Evolutionary conservation across 1,140 invertebrate species (phyloP), one percentile per base, ranked within the genome.

Genomic region (Eupristina koningsbergeri): DNA sequence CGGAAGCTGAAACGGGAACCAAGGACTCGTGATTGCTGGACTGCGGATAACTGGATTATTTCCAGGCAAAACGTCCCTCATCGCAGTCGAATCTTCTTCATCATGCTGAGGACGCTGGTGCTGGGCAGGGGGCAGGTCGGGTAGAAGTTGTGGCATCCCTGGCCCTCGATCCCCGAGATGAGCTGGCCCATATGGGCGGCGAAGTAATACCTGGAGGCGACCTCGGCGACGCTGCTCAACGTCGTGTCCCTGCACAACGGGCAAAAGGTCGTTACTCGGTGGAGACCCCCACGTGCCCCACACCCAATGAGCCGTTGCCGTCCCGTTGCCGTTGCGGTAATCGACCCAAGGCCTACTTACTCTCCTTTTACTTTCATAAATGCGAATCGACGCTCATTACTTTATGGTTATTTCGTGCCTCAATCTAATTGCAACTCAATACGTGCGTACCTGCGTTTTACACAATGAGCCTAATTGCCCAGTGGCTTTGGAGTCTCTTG

Each of bases 141-240:
- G 87, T 95, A 96, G 91, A 96, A 95, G 88, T 95, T 94, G 88
- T 96, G 94, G 86, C 95, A 96, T 71, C 95, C 95, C 86, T 95
- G 94, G 86, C 95, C 95, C 87, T 96, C 95, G 17, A 95, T 90
- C 19, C 95, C 95, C 50, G 94, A 92, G 63, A 96, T 94, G 69
- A 96, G 90, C 91, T 96, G 96, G 79, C 96, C 96, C 96, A 96
- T 96, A 89, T 96, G 96, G 11, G 96, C 96, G 0, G 96, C 96
- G 89, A 96, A 96, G 89, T 96, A 96, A 90, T 96, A 96, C 87
- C 95, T 95, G 36, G 96, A 96, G 0, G 95, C 93, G 39, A 95
- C 92, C 91, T 94, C 94, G 17, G 94, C 94, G 85, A 94, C 93
- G 7, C 92, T 93, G 63, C 92, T 93, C 75, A 95, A 90, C 81